These are phyloP conservation scores for Atherinosoma microstoma DNA, from an alignment of 2,797 vertebrate genomes.

Conservation along the genomic window DNA sequence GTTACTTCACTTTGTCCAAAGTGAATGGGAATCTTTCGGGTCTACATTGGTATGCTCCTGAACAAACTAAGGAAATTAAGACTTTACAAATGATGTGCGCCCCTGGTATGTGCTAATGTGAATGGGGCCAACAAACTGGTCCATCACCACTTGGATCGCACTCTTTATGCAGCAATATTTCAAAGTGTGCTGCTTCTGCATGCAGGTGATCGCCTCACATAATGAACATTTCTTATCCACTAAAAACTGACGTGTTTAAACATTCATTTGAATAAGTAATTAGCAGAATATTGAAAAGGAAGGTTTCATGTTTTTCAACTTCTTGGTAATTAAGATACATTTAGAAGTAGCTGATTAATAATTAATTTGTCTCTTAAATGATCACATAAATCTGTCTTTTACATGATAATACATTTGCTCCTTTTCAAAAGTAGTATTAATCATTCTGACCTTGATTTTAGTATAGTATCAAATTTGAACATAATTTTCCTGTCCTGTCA, in stretches of 20 bases:
- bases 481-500: too few relatives aligned
- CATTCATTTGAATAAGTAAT: not conserved
- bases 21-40: not conserved
- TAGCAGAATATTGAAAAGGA: conserved; percentile 2
- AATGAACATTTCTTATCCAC: conserved; percentile 8
- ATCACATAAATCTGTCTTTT: not conserved
- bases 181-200: not conserved
- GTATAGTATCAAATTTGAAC: not conserved
- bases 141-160: not conserved
- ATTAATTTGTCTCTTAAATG: not conserved
- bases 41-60: not conserved
- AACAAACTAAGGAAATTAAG: not conserved
- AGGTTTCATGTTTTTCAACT: not conserved
- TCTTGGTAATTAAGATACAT: conserved; percentile 6
- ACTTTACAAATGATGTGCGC: not conserved
- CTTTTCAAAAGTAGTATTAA: not conserved
- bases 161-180: not conserved
- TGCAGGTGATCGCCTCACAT: not conserved
- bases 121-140: not conserved
- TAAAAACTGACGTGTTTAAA: not conserved
- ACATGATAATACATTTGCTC: not conserved
- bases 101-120: too few relatives aligned
- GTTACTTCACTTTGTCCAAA: not conserved
- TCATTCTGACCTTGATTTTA: not conserved
- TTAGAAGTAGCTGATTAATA: conserved; percentile 9